These are phyloP conservation scores for Catotricha subobsoleta DNA, from an alignment of 2,888 invertebrate species.

Conservation along the genomic window DNA sequence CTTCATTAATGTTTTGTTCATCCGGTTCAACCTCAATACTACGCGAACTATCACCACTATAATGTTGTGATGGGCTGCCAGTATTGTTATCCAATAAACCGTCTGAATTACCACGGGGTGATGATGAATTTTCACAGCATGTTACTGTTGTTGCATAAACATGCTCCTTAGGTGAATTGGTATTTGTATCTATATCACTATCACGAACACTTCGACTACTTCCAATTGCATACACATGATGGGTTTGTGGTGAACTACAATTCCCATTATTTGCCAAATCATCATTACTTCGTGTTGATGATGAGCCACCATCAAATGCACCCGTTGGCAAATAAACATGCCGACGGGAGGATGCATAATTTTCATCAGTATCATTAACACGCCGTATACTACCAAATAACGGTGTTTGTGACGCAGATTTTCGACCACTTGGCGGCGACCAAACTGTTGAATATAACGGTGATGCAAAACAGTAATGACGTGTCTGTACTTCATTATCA, in stretches of 20 bases:
- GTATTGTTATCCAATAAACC: no score
- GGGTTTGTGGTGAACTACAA: slow-evolving; percentile 3
- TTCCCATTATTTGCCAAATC: no score
- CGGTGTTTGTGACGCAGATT: slow-evolving; percentile 27
- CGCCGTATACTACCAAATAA: slow-evolving; percentile 24
- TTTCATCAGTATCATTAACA: slow-evolving; percentile 23
- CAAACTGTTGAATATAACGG: slow-evolving; percentile 29
- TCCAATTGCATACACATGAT: slow-evolving; percentile 2
- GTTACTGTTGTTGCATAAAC: slow-evolving; percentile 7
- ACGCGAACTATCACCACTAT: neutral
- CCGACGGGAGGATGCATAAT: slow-evolving; percentile 8
- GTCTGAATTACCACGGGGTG: no score
- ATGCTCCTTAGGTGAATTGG: slow-evolving; percentile 5
- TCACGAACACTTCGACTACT: neutral
- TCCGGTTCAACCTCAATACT: slow-evolving; percentile 1
- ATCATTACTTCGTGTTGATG: slow-evolving; percentile 2
- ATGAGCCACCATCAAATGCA: neutral
- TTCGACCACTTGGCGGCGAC: slow-evolving; percentile 27
- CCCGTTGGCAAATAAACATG: slow-evolving; percentile 29
- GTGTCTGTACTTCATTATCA: slow-evolving; percentile 27
- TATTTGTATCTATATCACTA: neutral
- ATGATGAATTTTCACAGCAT: neutral
- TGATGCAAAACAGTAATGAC: slow-evolving; percentile 29
- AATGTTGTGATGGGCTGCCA: neutral
- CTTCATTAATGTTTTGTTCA: neutral